Evolutionary conservation across 2,888 invertebrate species (phyloP).

Genomic region (Phania funesta): DNA sequence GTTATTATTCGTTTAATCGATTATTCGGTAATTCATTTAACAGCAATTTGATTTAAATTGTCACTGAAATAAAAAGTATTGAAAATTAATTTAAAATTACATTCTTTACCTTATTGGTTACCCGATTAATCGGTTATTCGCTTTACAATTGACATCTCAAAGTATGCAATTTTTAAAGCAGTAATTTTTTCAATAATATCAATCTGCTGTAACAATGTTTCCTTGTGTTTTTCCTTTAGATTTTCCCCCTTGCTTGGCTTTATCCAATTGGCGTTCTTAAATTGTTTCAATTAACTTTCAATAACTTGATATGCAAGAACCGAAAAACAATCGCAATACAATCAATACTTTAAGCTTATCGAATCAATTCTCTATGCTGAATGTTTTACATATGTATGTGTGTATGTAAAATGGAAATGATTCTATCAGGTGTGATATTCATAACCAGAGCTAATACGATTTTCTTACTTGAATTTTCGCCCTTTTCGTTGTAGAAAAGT

Average conservation of each 20-base stretch:
- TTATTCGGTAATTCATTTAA: neutral
- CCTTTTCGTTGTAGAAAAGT: neutral
- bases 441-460: neutral
- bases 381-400: neutral
- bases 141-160: no score
- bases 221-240: no score
- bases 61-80: no score
- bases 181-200: no score
- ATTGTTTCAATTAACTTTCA: constrained; percentile 9
- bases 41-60: no score
- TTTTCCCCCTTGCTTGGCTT: no score
- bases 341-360: neutral
- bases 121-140: no score
- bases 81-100: no score
- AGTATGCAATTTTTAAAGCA: no score
- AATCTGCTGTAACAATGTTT: no score
- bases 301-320: neutral
- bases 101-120: no score
- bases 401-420: neutral
- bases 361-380: constrained; percentile 34
- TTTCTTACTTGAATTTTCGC: neutral
- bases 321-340: constrained; percentile 10
- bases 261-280: neutral
- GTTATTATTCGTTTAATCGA: neutral
- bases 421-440: constrained; percentile 45